Percentiles rank a stretch among this genome's conserved stretches.
Conservation (phyloP, 2,113 vertebrate species). For the Pluvianellus socialis region DNA sequence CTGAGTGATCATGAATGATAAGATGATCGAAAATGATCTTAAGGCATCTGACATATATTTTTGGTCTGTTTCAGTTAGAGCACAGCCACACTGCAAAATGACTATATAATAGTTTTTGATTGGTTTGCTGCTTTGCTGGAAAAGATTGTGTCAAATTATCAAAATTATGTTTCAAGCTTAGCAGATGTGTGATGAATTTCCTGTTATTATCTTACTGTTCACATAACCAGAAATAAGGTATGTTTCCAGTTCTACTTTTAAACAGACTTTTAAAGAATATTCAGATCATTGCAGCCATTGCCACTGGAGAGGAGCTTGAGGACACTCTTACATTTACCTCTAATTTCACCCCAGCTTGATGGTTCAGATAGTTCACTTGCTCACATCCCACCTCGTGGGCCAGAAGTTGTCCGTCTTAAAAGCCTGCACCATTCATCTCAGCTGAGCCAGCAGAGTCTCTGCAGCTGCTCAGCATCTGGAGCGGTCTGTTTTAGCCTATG, state of each 20-base stretch:
- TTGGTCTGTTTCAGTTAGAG: background rate
- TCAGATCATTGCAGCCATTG: background rate
- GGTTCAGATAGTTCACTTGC: background rate
- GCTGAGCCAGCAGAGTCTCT: background rate
- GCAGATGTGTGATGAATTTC: background rate
- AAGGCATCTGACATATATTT: background rate
- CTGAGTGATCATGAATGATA: background rate
- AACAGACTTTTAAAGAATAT: background rate
- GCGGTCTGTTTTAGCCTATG: background rate
- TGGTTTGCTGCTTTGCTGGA: background rate
- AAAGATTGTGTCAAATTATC: background rate
- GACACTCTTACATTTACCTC: background rate
- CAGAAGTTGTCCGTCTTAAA: background rate
- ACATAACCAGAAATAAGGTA: background rate
- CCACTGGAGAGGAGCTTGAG: background rate
- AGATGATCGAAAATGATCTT: background rate
- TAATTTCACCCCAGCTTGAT: background rate
- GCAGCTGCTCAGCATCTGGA: background rate
- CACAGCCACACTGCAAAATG: background rate
- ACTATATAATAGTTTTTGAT: background rate
- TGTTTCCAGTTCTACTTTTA: background rate
- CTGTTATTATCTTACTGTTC: background rate
- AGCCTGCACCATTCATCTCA: background rate
- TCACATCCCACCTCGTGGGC: accelerated
- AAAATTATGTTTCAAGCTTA: background rate